Base-by-base conservation (phyloP, 2,797 vertebrate genomes). In the Manis crassicaudata region DNA sequence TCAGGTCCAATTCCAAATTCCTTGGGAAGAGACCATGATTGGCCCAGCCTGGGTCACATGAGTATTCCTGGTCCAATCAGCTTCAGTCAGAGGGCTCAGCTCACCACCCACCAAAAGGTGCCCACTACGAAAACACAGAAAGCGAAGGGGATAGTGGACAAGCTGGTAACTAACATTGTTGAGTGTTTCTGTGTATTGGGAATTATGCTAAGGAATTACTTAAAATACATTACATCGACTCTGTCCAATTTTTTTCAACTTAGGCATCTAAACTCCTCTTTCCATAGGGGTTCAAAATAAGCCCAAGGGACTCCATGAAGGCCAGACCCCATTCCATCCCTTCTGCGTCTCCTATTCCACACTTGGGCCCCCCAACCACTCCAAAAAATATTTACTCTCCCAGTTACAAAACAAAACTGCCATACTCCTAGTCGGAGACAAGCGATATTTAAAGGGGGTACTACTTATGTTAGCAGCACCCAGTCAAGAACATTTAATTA, bases 371-470 rank as follows among this genome's bases (percentile, higher is more conserved):
- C 85, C 29, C 35, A 68, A 62, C 11, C 14, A n/a, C 5, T 6
- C 13, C 37, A 67, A 52, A 56, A 62, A 62, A 10, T 9, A 43
- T 35, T 60, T n/a, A 52, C 54, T 63, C 32, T 95, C 73, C 35
- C 37, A n/a, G 3, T 12, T 80, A 81, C 40, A 95, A 81, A 85
- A 73, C n/a, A 81, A 37, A 94, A 65, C 37, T 92, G 89, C 40
- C 6, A 25, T 29, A 46, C 54, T 67, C 40, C 52, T 75, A 76
- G 87, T 3, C 18, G 21, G 63, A 60, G 20, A n/a, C 27, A 40
- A 60, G 75, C 32, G 18, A 32, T 29, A 40, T n/a, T 17, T 23
- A 50, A 40, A 7, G 20, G 18, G 25, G 52, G 9, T 80, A 29
- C 13, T 63, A 32, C 37, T 52, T 62, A 27, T 80, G 10, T 85